Evolutionary conservation across 2,888 invertebrate genomes (phyloP), one percentile per base, ranked within the genome.

Genomic region (Melitaea athalia): DNA sequence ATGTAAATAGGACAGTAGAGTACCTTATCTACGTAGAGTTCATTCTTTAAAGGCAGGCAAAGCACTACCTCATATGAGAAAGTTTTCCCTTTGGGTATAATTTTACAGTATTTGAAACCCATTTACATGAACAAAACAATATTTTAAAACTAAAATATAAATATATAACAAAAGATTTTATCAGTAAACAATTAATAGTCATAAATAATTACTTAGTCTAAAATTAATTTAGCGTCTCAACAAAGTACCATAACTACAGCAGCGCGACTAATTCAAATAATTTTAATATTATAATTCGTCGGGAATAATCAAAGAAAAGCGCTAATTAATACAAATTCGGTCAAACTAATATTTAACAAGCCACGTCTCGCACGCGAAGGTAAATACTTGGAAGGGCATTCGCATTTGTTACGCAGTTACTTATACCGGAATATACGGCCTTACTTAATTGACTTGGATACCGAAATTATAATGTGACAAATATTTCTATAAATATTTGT

Each of bases 261-360:
- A n/a, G 33, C 53, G n/a, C 14, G 12, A 33, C n/a, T 6, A 33
- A 6, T 55, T 55, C 1, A 33, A 55, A 14, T 69, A 67, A 66
- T 63, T 62, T 73, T 66, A 65, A 66, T 70, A 67, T 59, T 68
- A 69, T 65, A 71, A 67, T 70, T 74, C 66, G 59, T 53, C 15
- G 43, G 57, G 53, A 72, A 70, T 70, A 72, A 73, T 66, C 68
- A 69, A 61, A 42, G 57, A 42, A 57, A 57, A 62, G 63, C 59
- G 64, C 68, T 75, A 75, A 75, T 75, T 72, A 75, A 72, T 71
- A 70, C 72, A 68, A 72, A 74, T 74, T 69, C 72, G 73, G 64
- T 49, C 60, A 63, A 68, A 68, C 66, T 64, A 57, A 65, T 61
- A 63, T 49, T 70, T 63, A 71, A 68, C 59, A 59, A 67, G 50